These are phyloP conservation scores for Cliona cf. orientalis DNA, from an alignment of 37 sponge, comb jelly and placozoan species.

Conservation along the genomic window DNA sequence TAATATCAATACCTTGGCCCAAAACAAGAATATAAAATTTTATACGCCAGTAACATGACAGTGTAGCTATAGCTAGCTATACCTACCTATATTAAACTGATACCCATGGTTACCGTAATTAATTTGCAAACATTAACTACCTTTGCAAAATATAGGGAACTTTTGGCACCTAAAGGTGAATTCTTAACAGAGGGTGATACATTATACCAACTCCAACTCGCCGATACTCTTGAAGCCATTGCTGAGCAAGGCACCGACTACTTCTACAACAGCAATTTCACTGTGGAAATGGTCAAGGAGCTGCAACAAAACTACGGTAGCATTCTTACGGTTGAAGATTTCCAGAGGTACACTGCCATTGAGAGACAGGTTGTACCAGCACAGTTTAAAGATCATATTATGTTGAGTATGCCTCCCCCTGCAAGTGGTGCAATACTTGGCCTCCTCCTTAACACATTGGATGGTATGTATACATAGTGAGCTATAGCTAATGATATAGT, in stretches of 20 bases:
- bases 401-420: slow-evolving; percentile 75
- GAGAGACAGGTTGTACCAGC: slow-evolving; percentile 27
- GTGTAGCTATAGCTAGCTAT: too few species aligned
- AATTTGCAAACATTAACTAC: too few species aligned
- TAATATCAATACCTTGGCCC: too few species aligned
- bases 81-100: neutral
- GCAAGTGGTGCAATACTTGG: slow-evolving; percentile 77
- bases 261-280: slow-evolving; percentile 74
- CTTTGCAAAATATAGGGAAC: slow-evolving; percentile 26
- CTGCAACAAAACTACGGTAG: slow-evolving; percentile 48
- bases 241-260: slow-evolving; percentile 45
- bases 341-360: slow-evolving; percentile 51
- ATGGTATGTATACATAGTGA: slow-evolving; percentile 29
- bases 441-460: slow-evolving; percentile 78
- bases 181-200: slow-evolving; percentile 66
- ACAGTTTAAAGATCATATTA: slow-evolving; percentile 31
- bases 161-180: slow-evolving; percentile 12
- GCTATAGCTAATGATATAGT: too few species aligned
- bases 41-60: too few species aligned
- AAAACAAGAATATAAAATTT: too few species aligned
- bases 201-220: slow-evolving; percentile 41
- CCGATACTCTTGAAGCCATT: slow-evolving; percentile 67
- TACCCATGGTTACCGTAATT: neutral
- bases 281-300: slow-evolving; percentile 59
- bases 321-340: slow-evolving; percentile 64